Conservation (phyloP, 2,113 vertebrate species). For the Dipodomys stephensi region DNA sequence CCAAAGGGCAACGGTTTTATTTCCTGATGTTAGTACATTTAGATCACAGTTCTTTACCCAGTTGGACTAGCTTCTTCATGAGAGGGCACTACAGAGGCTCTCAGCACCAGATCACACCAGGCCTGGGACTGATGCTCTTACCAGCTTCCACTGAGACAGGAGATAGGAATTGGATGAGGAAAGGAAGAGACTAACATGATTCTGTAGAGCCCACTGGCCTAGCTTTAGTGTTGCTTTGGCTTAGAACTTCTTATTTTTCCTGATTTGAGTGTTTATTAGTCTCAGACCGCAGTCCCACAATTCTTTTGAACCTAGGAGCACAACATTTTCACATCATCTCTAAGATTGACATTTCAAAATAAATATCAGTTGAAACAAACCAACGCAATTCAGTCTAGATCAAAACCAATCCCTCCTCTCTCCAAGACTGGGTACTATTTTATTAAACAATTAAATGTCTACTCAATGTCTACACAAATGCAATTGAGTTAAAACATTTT, state of each 20-base stretch:
- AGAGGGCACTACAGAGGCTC: not conserved
- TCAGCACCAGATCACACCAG: too few relatives aligned
- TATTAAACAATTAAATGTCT: not conserved
- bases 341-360: conserved; percentile 22
- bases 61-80: too few relatives aligned
- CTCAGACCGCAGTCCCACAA: not conserved
- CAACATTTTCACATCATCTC: not conserved
- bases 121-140: not conserved
- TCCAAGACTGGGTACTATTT: not conserved
- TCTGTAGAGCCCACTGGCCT: not conserved
- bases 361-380: conserved; percentile 25
- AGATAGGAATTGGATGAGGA: not conserved
- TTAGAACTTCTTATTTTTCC: not conserved
- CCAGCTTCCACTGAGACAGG: not conserved
- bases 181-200: not conserved
- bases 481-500: too few relatives aligned
- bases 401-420: not conserved
- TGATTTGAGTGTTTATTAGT: not conserved
- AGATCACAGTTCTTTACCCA: not conserved
- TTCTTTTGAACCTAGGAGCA: not conserved
- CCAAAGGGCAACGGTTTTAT: not conserved
- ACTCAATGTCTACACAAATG: not conserved
- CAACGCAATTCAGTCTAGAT: not conserved
- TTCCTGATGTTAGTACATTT: not conserved
- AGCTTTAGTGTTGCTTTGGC: not conserved